phyloP scores from a whole-genome alignment of 2,888 invertebrate genomes.

The Cryptosula pallasiana region DNA sequence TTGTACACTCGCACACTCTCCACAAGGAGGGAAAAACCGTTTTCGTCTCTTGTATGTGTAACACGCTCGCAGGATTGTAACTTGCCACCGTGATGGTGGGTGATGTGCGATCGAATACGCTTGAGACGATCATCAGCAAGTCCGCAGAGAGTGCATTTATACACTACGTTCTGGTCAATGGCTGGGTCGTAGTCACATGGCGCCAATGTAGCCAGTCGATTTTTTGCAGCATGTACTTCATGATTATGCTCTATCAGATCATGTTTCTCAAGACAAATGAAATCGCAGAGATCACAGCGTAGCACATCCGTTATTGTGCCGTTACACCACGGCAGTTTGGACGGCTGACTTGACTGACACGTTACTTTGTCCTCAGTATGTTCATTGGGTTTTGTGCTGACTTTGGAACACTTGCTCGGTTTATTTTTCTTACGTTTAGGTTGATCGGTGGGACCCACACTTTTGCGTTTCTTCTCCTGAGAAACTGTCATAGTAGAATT shows the following conservation, averaged over 20 bases:
- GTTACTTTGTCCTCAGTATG: neutral
- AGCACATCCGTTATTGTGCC: neutral
- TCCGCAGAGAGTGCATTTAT: slow-evolving; percentile 8
- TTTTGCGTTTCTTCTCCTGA: neutral
- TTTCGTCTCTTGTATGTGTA: neutral
- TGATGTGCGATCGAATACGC: slow-evolving; percentile 1
- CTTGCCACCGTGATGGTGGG: neutral
- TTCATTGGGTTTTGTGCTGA: neutral
- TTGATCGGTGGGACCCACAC: neutral
- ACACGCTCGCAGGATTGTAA: slow-evolving; percentile 5
- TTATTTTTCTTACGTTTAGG: slow-evolving; percentile 6
- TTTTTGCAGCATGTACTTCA: slow-evolving; percentile 5
- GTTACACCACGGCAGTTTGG: slow-evolving; percentile 8
- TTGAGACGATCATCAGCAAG: neutral
- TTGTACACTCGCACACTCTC: slow-evolving; percentile 18
- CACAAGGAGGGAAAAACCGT: neutral
- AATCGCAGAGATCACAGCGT: neutral
- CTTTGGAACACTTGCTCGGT: neutral
- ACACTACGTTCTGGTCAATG: neutral
- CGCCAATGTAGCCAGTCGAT: neutral
- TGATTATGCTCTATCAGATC: slow-evolving; percentile 10
- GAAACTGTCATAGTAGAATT: neutral
- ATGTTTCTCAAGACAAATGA: neutral
- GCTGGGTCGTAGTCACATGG: slow-evolving; percentile 15
- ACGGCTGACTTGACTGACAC: neutral